Conservation (phyloP, 2,113 vertebrate species). For the Dasyprocta punctata region DNA sequence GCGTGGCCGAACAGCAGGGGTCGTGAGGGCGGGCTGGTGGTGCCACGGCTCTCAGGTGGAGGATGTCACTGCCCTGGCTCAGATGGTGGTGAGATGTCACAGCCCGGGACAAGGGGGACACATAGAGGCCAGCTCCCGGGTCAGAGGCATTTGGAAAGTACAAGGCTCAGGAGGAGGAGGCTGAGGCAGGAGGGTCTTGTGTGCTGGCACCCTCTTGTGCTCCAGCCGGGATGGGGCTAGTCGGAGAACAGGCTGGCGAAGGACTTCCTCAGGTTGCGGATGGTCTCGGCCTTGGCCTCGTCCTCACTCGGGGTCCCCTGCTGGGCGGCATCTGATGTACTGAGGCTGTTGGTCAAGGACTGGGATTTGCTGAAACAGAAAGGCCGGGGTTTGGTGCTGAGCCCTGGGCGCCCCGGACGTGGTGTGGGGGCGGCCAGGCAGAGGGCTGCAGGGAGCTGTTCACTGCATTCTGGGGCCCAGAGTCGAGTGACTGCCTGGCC, state of each 20-base stretch:
- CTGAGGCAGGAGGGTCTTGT: not conserved
- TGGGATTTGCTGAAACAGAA: slow-evolving; percentile 94
- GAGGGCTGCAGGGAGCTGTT: not conserved
- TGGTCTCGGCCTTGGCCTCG: slow-evolving; percentile 97
- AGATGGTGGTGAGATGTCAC: not conserved
- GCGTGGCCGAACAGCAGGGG: slow-evolving; percentile 24
- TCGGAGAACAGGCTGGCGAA: slow-evolving; percentile 98
- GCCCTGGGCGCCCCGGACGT: not conserved
- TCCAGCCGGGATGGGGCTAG: slow-evolving; percentile 74
- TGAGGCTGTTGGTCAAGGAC: slow-evolving; percentile 97
- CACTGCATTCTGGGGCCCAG: not conserved
- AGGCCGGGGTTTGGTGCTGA: slow-evolving; percentile 21
- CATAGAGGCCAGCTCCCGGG: slow-evolving; percentile 28
- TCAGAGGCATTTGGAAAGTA: slow-evolving; percentile 50
- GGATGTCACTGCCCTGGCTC: not conserved
- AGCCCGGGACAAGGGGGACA: slow-evolving; percentile 40
- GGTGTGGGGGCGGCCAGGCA: not conserved
- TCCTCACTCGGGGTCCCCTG: slow-evolving; percentile 91
- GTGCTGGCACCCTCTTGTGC: not conserved
- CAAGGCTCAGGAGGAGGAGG: slow-evolving; percentile 57
- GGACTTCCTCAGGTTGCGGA: slow-evolving; percentile 96
- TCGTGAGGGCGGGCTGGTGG: not conserved
- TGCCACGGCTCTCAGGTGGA: not conserved
- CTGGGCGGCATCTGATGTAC: slow-evolving; percentile 89
- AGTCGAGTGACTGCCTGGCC: not conserved